phyloP scores from a whole-genome alignment of 1,140 invertebrate genomes.

The Parapsyche elsis region DNA sequence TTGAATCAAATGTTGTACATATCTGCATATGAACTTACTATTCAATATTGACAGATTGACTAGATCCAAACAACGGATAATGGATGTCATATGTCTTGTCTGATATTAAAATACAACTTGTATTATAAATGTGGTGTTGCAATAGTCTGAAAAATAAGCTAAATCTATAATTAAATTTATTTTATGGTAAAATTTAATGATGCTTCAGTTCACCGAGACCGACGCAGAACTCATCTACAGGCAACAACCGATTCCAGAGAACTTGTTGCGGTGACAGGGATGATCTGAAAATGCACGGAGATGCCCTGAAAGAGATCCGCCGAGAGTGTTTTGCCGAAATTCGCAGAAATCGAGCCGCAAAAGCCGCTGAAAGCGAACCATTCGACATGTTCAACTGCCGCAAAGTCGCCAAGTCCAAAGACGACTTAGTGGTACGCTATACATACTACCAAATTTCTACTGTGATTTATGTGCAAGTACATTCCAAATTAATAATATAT shows the following conservation, averaged over 20 bases:
- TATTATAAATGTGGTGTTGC: too few species aligned
- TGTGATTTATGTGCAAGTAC: background rate
- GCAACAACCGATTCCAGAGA: constrained; percentile 47
- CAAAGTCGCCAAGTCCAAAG: constrained; percentile 48
- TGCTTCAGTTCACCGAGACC: background rate
- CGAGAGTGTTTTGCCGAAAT: constrained; percentile 52
- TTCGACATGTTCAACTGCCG: constrained; percentile 52
- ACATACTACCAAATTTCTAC: too few species aligned
- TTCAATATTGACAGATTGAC: too few species aligned
- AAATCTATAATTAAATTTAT: too few species aligned
- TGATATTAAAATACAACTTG: too few species aligned
- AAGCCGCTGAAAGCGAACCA: constrained; percentile 29
- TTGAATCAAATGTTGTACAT: too few species aligned
- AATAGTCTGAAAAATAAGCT: too few species aligned
- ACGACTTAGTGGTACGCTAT: constrained; percentile 49
- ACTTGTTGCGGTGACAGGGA: constrained; percentile 51
- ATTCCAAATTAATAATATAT: background rate
- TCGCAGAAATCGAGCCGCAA: constrained; percentile 19
- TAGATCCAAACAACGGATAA: too few species aligned
- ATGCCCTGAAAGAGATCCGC: constrained; percentile 50
- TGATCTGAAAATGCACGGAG: constrained; percentile 55
- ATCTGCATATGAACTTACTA: too few species aligned
- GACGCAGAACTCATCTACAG: background rate
- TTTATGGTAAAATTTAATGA: too few species aligned
- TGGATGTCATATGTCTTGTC: too few species aligned